These are phyloP conservation scores for Oxygymnocypris stewartii DNA, from an alignment of 2,113 vertebrate species.

Conservation along the genomic window DNA sequence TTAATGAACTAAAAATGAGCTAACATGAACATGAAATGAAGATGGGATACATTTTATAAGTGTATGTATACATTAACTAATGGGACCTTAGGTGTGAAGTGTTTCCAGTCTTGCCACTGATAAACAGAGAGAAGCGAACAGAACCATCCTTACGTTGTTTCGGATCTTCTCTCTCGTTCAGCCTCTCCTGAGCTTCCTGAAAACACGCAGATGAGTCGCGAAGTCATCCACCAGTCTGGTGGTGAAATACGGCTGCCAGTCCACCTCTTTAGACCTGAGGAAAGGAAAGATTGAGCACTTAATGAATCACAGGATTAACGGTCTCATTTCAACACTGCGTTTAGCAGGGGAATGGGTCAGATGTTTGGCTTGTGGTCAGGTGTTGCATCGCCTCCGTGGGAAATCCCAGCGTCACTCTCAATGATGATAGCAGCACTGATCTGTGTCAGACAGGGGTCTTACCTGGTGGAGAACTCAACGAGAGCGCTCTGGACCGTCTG, in stretches of 20 bases:
- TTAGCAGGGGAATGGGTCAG: not conserved
- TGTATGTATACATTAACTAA: not conserved
- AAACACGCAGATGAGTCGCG: slow-evolving; percentile 95
- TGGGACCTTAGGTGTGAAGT: not conserved
- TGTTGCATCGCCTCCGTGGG: not conserved
- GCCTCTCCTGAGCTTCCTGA: slow-evolving; percentile 94
- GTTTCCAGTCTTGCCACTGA: not conserved
- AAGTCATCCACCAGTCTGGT: slow-evolving; percentile 98
- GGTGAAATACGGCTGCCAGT: slow-evolving; percentile 99
- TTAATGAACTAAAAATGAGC: too few relatives aligned
- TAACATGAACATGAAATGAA: too few relatives aligned
- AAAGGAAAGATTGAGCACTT: slow-evolving; percentile 17
- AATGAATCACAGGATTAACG: not conserved
- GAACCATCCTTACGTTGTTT: slow-evolving; percentile 79
- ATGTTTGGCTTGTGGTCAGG: not conserved
- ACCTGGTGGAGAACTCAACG: slow-evolving; percentile 96
- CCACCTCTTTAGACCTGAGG: slow-evolving; percentile 94
- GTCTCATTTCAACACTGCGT: not conserved
- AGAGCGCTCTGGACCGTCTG: slow-evolving; percentile 95
- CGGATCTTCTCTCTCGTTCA: slow-evolving; percentile 88
- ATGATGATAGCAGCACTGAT: too few relatives aligned
- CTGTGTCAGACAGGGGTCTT: slow-evolving; percentile 23
- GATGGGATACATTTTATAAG: too few relatives aligned
- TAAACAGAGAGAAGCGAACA: not conserved
- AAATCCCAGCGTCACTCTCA: not conserved